phyloP scores from a whole-genome alignment of 2,888 invertebrate species.

The Cerceris rybyensis region DNA sequence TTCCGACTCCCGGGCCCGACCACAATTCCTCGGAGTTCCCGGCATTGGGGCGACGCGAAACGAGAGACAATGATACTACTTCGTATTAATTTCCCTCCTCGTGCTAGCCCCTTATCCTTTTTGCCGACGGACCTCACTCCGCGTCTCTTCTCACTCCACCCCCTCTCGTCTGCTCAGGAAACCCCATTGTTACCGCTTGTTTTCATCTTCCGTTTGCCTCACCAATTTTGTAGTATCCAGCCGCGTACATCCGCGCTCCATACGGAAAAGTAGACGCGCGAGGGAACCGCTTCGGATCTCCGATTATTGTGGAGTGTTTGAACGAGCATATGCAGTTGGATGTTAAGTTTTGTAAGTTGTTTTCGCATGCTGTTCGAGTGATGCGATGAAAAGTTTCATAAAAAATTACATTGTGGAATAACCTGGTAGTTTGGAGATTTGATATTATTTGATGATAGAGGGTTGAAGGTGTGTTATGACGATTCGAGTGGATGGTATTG shows the following conservation, averaged over 20 bases:
- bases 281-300: background rate
- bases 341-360: no score
- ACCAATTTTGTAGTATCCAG: conserved; percentile 50
- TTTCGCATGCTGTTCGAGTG: no score
- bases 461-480: no score
- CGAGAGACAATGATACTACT: conserved; percentile 72
- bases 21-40: conserved; percentile 66
- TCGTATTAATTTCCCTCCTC: conserved; percentile 74
- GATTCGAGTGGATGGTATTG: no score
- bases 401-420: no score
- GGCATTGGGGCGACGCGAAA: conserved; percentile 58
- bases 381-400: no score
- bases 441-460: no score
- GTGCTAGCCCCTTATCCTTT: conserved; percentile 51
- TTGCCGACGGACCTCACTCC: conserved; percentile 37
- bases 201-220: conserved; percentile 68
- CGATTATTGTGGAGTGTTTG: conserved; percentile 6
- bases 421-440: no score
- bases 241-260: conserved; percentile 14
- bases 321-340: no score
- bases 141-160: conserved; percentile 21
- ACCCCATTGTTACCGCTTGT: conserved; percentile 71
- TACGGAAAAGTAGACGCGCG: conserved; percentile 11
- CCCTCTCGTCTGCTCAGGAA: conserved; percentile 54
- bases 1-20: conserved; percentile 55